Percentiles rank a stretch among this genome's conserved stretches.
These are phyloP conservation scores for Trichechus manatus DNA, from an alignment of 2,113 vertebrate species.

Conservation along the genomic window DNA sequence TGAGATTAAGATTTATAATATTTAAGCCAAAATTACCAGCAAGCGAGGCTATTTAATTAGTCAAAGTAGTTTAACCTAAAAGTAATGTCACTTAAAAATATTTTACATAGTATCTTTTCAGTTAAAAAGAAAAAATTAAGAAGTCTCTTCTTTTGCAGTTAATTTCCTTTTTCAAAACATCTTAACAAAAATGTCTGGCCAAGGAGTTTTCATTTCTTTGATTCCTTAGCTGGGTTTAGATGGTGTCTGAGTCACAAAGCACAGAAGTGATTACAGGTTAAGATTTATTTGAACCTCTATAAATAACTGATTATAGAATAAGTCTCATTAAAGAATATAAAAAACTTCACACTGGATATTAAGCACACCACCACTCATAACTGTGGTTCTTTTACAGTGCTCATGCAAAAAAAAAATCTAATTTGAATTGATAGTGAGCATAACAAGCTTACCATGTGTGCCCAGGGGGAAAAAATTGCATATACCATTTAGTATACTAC, in stretches of 20 bases:
- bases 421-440: neutral
- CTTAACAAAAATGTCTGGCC: constrained; percentile 4
- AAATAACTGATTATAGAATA: constrained; percentile 22
- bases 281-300: constrained; percentile 24
- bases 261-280: constrained; percentile 39
- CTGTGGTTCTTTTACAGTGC: neutral
- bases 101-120: neutral
- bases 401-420: neutral
- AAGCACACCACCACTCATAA: neutral
- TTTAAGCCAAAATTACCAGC: neutral
- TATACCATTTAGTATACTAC: neutral
- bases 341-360: neutral
- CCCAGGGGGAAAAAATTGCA: neutral
- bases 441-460: neutral
- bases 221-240: constrained; percentile 36
- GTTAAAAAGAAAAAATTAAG: constrained; percentile 27
- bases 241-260: neutral
- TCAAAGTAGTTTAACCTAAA: constrained; percentile 18
- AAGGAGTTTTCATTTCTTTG: neutral
- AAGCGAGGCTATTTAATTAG: neutral
- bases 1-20: neutral
- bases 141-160: neutral
- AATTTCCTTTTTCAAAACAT: constrained; percentile 26
- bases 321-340: constrained; percentile 33
- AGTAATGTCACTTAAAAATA: constrained; percentile 20